Conservation (phyloP, 2,888 invertebrate genomes). For the Diachrysia chrysitis region DNA sequence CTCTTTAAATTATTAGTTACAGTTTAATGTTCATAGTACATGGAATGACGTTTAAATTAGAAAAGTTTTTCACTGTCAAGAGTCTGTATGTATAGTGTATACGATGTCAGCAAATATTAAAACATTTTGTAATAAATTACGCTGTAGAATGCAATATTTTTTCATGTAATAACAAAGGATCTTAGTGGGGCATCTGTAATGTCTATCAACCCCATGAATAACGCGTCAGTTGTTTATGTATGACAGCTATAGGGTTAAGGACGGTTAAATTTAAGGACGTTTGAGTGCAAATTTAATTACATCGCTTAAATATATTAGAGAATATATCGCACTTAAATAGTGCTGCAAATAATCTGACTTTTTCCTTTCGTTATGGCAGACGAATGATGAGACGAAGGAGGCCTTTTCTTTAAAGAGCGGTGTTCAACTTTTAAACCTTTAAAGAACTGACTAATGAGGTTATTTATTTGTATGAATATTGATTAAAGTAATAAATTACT, state of each 20-base stretch:
- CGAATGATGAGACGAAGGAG: no score
- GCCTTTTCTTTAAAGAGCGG: no score
- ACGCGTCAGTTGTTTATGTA: neutral
- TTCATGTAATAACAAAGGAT: slow-evolving; percentile 23
- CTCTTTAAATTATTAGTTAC: slow-evolving; percentile 18
- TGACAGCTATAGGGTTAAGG: slow-evolving; percentile 10
- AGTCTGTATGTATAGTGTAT: slow-evolving; percentile 8
- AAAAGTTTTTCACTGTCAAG: slow-evolving; percentile 28
- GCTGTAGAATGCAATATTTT: slow-evolving; percentile 41
- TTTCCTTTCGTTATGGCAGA: no score
- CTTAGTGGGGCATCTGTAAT: slow-evolving; percentile 6
- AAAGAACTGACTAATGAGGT: neutral
- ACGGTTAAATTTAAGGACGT: slow-evolving; percentile 24
- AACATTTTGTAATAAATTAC: slow-evolving; percentile 35
- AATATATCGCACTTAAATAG: slow-evolving; percentile 5
- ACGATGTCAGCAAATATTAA: slow-evolving; percentile 34
- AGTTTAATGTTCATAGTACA: slow-evolving; percentile 24
- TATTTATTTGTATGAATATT: neutral
- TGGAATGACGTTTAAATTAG: slow-evolving; percentile 20
- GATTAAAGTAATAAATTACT: neutral
- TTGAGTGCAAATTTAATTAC: slow-evolving; percentile 28
- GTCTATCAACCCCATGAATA: slow-evolving; percentile 6
- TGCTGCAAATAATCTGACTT: neutral
- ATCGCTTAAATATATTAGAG: slow-evolving; percentile 8
- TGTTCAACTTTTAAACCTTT: neutral